These are phyloP conservation scores for Danio tinwini DNA, from an alignment of 2,797 vertebrate genomes.

Conservation along the genomic window DNA sequence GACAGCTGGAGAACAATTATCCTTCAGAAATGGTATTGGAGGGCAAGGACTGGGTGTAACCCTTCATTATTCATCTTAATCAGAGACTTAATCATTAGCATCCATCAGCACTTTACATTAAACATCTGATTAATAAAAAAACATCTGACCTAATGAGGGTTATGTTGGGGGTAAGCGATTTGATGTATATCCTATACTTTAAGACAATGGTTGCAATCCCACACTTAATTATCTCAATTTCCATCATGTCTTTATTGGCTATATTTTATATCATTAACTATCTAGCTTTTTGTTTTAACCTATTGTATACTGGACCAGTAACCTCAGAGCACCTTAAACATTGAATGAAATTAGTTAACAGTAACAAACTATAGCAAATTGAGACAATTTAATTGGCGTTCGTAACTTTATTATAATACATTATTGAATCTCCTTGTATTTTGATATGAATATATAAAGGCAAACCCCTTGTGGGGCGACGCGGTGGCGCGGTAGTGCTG, in stretches of 20 bases:
- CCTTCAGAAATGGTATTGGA: constrained; percentile 74
- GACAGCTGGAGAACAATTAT: constrained; percentile 74
- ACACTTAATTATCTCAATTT: not conserved
- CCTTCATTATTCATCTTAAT: constrained; percentile 76
- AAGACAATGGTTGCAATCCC: not conserved
- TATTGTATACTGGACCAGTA: not conserved
- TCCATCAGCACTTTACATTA: constrained; percentile 44
- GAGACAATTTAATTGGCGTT: too few relatives aligned
- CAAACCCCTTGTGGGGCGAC: constrained; percentile 46
- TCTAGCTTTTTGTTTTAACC: not conserved
- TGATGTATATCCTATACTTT: constrained; percentile 7
- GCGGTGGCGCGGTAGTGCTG: too few relatives aligned
- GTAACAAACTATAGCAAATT: not conserved
- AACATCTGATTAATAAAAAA: constrained; percentile 38
- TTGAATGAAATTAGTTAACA: not conserved
- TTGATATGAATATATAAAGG: constrained; percentile 60
- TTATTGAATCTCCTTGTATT: constrained; percentile 33
- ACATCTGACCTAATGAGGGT: constrained; percentile 17
- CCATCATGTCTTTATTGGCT: not conserved
- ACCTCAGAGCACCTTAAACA: not conserved
- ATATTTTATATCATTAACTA: not conserved
- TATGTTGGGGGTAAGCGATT: not conserved
- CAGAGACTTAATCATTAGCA: constrained; percentile 74
- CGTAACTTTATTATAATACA: not conserved
- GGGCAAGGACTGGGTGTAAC: constrained; percentile 67